phyloP scores from a whole-genome alignment of 2,113 vertebrate species.

The Channa argus region DNA sequence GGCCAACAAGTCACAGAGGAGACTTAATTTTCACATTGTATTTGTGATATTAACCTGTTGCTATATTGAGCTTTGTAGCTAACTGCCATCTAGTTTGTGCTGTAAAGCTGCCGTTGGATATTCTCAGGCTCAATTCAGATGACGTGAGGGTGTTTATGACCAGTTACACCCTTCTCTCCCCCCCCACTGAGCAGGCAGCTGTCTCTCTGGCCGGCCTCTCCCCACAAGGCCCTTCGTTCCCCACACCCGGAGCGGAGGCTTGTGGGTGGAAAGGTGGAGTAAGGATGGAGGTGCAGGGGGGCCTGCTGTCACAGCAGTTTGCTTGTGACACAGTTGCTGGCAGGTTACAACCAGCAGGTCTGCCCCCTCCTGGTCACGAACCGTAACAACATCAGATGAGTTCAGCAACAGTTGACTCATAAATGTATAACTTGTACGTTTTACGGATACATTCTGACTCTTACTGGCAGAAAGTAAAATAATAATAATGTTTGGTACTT shows the following conservation, averaged over 20 bases:
- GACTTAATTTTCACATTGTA: slow-evolving; percentile 29
- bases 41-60: slow-evolving; percentile 16
- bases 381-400: not conserved
- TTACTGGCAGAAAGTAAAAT: too few relatives aligned
- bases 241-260: slow-evolving; percentile 39
- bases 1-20: slow-evolving; percentile 1
- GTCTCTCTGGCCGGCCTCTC: slow-evolving; percentile 55
- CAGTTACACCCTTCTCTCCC: not conserved
- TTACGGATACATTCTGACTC: too few relatives aligned
- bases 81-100: slow-evolving; percentile 17
- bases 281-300: not conserved
- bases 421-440: too few relatives aligned
- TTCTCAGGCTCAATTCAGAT: slow-evolving; percentile 43
- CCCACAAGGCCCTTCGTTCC: slow-evolving; percentile 56
- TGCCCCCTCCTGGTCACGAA: slow-evolving; percentile 69
- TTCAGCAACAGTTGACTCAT: too few relatives aligned
- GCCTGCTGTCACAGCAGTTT: slow-evolving; percentile 65
- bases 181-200: slow-evolving; percentile 57
- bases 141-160: slow-evolving; percentile 39
- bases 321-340: slow-evolving; percentile 47
- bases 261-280: slow-evolving; percentile 22
- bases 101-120: slow-evolving; percentile 44
- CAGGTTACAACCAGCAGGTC: slow-evolving; percentile 14
- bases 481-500: too few relatives aligned
- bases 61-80: slow-evolving; percentile 12